These are phyloP conservation scores for Philypnodon macrostomus DNA, from an alignment of 2,797 vertebrate genomes.

Conservation along the genomic window DNA sequence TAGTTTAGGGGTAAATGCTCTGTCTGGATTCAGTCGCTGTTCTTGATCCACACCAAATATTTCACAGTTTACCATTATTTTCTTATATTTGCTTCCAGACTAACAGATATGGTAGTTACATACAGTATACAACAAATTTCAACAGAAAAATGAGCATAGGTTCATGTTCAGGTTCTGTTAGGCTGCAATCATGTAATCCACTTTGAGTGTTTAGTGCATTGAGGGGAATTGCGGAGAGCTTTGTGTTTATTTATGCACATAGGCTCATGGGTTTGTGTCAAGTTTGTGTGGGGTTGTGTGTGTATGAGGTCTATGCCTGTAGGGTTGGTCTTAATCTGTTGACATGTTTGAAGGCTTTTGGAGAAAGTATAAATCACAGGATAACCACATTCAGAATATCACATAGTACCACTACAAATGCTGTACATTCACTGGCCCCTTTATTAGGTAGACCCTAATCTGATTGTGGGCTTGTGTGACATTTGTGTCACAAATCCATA, in stretches of 20 bases:
- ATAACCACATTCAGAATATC: background rate
- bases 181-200: constrained; percentile 36
- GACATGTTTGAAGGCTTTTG: constrained; percentile 18
- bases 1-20: too few species aligned
- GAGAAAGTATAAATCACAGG: constrained; percentile 17
- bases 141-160: background rate
- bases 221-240: constrained; percentile 15
- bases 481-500: too few species aligned
- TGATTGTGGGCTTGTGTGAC: too few species aligned
- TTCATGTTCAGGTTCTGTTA: constrained; percentile 11
- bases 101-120: too few species aligned
- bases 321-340: constrained; percentile 31
- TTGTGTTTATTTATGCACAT: constrained; percentile 5
- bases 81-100: too few species aligned
- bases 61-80: too few species aligned
- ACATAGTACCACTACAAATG: too few species aligned
- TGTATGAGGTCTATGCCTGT: constrained; percentile 8
- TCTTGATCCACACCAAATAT: too few species aligned
- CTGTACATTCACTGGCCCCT: too few species aligned
- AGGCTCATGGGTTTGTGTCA: background rate
- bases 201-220: constrained; percentile 35
- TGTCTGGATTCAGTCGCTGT: too few species aligned
- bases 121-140: too few species aligned
- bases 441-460: too few species aligned
- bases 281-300: constrained; percentile 16